Evolutionary conservation across 2,113 vertebrate genomes (phyloP), one percentile per base, ranked within the genome.

Genomic region (Hucho hucho): DNA sequence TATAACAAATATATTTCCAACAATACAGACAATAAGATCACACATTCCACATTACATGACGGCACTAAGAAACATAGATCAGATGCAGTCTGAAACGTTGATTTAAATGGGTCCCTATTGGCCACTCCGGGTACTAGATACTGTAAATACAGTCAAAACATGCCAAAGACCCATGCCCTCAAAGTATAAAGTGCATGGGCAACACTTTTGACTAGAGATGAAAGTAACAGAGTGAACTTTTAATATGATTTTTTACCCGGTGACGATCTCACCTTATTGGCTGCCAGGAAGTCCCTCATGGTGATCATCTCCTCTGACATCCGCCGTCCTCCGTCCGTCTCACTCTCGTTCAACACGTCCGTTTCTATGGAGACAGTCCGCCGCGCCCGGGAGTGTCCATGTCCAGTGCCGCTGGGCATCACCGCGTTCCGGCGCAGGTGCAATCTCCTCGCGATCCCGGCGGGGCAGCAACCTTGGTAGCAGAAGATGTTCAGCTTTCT

Each of bases 221-320:
- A 37, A 67, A n/a, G 26, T 16, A 6, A 32, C 26, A 7, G 16
- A 26, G 12, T 6, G 26, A 25, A 67, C 18, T 6, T 29, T 20
- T 67, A n/a, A 63, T 22, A 1, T 63, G n/a, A n/a, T 6, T 63
- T 13, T 63, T 24, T n/a, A 24, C 7, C 59, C 24, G 1, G 64
- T 6, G 64, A 43, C n/a, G 1, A 9, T 13, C 67, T 69, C 37
- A 94, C 93, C 84, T 94, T 95, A 80, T 94, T 94, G 75, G 94
- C 87, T 1, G 91, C 91, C 81, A 95, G 79, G 83, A 95, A 94
- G 85, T 95, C 95, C 84, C 91, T 94, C 94, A 94, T 93, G 70
- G 93, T 94, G 91, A 95, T 94, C 92, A 93, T 92, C 87, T 96
- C 95, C 1, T 94, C 95, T 0, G 95, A 96, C 79, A 93, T 87